Conservation (phyloP, 1,140 invertebrate genomes). For the Hestina assimilis region DNA sequence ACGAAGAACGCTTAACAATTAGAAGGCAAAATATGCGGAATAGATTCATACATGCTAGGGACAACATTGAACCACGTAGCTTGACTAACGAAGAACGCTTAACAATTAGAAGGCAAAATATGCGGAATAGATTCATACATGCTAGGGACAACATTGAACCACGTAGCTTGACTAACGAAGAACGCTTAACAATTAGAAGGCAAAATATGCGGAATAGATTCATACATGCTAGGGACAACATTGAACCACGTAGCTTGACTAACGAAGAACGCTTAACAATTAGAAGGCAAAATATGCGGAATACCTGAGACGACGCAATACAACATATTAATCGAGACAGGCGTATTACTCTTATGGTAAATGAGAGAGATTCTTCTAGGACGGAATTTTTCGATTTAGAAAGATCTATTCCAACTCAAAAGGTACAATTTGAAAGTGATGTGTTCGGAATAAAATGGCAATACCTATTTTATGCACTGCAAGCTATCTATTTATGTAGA, state of each 20-base stretch:
- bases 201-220: not conserved
- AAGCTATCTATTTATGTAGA: conserved; percentile 17
- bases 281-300: not conserved
- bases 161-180: too few species aligned
- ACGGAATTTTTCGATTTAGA: not conserved
- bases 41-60: too few species aligned
- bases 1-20: not conserved
- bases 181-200: too few species aligned
- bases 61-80: too few species aligned
- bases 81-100: too few species aligned
- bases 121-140: too few species aligned
- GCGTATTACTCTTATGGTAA: not conserved
- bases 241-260: not conserved
- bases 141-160: too few species aligned
- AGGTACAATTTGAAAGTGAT: not conserved
- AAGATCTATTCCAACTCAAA: not conserved
- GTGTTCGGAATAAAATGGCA: conserved; percentile 24
- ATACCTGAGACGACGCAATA: not conserved
- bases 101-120: too few species aligned
- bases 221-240: not conserved
- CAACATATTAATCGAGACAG: not conserved
- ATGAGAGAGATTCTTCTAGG: not conserved
- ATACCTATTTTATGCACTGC: conserved; percentile 20
- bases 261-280: not conserved
- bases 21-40: not conserved